A percentile compares a stretch with the other conserved stretches of the same genome.
phyloP scores from a whole-genome alignment of 2,888 invertebrate species.

The Opisthograptis luteolata region DNA sequence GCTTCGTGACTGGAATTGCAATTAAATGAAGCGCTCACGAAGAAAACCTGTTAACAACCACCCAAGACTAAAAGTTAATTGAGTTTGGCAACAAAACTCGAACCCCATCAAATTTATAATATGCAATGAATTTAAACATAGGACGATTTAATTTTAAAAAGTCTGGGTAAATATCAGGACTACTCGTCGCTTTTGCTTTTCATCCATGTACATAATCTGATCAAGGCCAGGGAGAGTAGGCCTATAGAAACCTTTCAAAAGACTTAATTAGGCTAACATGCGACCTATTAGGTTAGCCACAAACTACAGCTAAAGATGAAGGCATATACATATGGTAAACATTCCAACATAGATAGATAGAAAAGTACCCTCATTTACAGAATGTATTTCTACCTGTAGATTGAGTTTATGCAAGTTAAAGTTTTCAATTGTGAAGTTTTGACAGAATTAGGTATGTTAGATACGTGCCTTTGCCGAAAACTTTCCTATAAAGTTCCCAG shows the following conservation, averaged over 20 bases:
- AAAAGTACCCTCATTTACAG: background rate
- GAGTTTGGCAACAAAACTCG: too few species aligned
- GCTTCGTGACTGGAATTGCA: slow-evolving; percentile 36
- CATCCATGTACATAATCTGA: slow-evolving; percentile 29
- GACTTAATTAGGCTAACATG: slow-evolving; percentile 38
- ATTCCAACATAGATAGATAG: slow-evolving; percentile 2
- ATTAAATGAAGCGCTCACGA: slow-evolving; percentile 20
- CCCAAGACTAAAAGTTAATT: too few species aligned
- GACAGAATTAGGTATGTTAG: slow-evolving; percentile 53
- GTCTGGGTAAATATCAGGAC: background rate
- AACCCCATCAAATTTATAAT: too few species aligned
- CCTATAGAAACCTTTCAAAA: slow-evolving; percentile 32
- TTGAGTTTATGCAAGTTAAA: slow-evolving; percentile 34
- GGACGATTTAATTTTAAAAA: slow-evolving; percentile 1
- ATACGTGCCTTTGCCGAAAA: slow-evolving; percentile 25
- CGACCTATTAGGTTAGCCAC: slow-evolving; percentile 16
- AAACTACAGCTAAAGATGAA: slow-evolving; percentile 6
- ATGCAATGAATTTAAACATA: background rate
- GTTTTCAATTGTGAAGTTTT: slow-evolving; percentile 48
- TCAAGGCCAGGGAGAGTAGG: slow-evolving; percentile 22
- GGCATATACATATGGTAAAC: slow-evolving; percentile 1
- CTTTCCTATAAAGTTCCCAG: slow-evolving; percentile 19
- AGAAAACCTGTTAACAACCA: slow-evolving; percentile 27
- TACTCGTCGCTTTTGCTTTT: slow-evolving; percentile 8
- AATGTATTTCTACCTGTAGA: slow-evolving; percentile 28